A percentile compares a stretch with the other conserved stretches of the same genome.
Evolutionary conservation across 2,113 vertebrate species (phyloP).

Genomic region (Corythoichthys intestinalis): DNA sequence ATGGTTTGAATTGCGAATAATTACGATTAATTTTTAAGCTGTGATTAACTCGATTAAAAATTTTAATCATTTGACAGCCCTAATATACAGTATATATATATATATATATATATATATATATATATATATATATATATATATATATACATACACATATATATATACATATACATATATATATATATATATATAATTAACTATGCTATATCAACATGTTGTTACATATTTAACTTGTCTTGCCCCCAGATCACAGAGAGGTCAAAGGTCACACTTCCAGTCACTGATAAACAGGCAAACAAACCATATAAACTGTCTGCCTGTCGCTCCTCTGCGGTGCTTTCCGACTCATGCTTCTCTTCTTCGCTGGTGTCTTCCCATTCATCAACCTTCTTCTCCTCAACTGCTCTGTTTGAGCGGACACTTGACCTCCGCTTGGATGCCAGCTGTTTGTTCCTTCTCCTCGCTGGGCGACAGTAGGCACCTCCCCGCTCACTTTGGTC

Average conservation of each 20-base stretch:
- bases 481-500: conserved; percentile 45
- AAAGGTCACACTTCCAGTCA: background rate
- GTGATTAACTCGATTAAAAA: too few species aligned
- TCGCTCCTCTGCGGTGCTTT: conserved; percentile 38
- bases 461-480: conserved; percentile 62
- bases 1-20: too few species aligned
- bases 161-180: too few species aligned
- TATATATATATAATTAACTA: too few species aligned
- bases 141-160: too few species aligned
- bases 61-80: too few species aligned
- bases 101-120: too few species aligned
- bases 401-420: conserved; percentile 11
- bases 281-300: conserved; percentile 13
- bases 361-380: conserved; percentile 48
- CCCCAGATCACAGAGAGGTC: background rate
- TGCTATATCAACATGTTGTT: background rate
- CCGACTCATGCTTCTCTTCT: conserved; percentile 52
- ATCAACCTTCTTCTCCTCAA: conserved; percentile 35
- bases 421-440: conserved; percentile 15
- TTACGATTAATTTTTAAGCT: too few species aligned
- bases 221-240: background rate
- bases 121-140: too few species aligned
- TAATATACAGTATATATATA: too few species aligned
- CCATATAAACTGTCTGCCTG: conserved; percentile 56
- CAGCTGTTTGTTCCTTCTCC: conserved; percentile 52